Evolutionary conservation across 2,888 invertebrate genomes (phyloP).

Genomic region (Habrosyne pyritoides): DNA sequence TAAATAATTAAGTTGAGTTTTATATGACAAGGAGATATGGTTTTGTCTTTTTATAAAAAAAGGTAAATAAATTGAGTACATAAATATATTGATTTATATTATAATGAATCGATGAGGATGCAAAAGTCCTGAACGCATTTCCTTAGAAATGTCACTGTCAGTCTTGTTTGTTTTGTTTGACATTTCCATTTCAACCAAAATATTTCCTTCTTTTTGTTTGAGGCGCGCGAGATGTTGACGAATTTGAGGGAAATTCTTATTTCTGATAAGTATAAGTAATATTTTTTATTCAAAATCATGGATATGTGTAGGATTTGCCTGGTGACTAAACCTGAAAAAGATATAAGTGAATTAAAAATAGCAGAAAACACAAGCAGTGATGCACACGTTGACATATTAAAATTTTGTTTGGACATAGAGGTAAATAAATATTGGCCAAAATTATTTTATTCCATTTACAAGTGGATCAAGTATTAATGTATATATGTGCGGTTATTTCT

Average conservation of each 20-base stretch:
- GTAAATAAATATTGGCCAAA: slow-evolving; percentile 38
- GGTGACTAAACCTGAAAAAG: slow-evolving; percentile 38
- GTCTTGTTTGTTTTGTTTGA: no score
- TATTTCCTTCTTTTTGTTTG: no score
- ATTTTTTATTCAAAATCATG: slow-evolving; percentile 32
- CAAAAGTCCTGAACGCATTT: no score
- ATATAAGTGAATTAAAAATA: slow-evolving; percentile 44
- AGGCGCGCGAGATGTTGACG: no score
- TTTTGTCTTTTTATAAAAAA: no score
- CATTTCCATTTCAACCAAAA: no score
- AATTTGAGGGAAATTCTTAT: slow-evolving; percentile 13
- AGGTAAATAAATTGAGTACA: no score
- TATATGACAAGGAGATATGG: no score
- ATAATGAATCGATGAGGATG: no score
- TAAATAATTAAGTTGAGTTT: no score
- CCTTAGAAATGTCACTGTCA: no score
- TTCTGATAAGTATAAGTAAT: slow-evolving; percentile 8
- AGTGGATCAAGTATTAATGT: not conserved
- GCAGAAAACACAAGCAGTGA: slow-evolving; percentile 31
- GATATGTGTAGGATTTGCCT: slow-evolving; percentile 61
- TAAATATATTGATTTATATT: no score
- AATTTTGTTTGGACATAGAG: slow-evolving; percentile 64
- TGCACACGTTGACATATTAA: slow-evolving; percentile 47
- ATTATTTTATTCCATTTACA: not conserved
- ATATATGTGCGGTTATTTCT: slow-evolving; percentile 20